phyloP scores from a whole-genome alignment of 2,113 vertebrate species.

The Crotalus tigris region DNA sequence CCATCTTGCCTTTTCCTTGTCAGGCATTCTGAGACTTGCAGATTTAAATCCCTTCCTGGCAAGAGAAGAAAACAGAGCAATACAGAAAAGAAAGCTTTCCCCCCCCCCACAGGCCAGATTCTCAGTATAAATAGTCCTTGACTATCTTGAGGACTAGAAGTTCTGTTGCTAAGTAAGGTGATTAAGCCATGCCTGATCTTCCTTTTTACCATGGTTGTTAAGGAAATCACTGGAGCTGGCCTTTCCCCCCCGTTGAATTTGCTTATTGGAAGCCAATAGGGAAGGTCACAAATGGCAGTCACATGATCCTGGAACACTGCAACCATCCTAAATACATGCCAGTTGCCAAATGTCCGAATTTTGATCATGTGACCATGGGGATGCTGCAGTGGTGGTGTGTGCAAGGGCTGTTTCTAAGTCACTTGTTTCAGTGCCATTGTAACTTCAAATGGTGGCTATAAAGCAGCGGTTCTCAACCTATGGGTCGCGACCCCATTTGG shows the following conservation, averaged over 20 bases:
- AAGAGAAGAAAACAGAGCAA: not conserved
- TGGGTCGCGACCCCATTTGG: too few species aligned
- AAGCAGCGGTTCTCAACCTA: not conserved
- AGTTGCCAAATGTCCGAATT: not conserved
- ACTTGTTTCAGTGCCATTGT: not conserved
- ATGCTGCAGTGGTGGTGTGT: not conserved
- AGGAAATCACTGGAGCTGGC: not conserved
- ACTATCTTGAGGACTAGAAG: not conserved
- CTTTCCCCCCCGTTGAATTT: not conserved
- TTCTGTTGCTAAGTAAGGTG: not conserved
- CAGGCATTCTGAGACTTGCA: not conserved
- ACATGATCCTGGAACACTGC: not conserved
- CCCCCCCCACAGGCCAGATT: too few species aligned
- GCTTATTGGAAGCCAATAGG: not conserved
- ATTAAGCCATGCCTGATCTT: not conserved
- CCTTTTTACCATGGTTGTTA: not conserved
- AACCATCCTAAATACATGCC: not conserved
- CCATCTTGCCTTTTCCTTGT: not conserved
- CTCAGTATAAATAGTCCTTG: not conserved
- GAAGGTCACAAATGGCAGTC: not conserved
- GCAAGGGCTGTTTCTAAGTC: not conserved
- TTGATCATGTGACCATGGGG: not conserved
- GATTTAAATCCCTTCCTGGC: too few species aligned
- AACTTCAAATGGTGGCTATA: not conserved
- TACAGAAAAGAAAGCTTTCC: not conserved